Base-by-base conservation (phyloP, 2,113 vertebrate genomes). In the Percopsis transmontana region DNA sequence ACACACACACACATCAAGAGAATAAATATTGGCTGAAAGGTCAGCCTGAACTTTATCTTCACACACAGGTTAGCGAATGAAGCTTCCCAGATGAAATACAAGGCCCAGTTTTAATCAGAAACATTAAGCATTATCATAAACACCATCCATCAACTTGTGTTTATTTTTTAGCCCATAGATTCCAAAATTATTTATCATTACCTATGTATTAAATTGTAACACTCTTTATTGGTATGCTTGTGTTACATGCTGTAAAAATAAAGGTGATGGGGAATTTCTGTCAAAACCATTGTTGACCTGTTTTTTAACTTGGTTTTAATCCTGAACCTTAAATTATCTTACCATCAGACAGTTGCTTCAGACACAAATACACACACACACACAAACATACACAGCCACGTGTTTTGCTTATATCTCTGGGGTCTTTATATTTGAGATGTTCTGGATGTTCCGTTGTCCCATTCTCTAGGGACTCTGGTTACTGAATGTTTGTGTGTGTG, bases 1-100 rank as follows among this genome's bases (percentile, higher is more conserved):
- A 76, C 73, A 78, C 74, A 84, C 81, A 78, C 82, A 83, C 82
- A 86, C 85, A 86, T 89, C 88, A 90, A 87, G 85, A 88, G 88
- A 85, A 88, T 85, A 86, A 88, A 90, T 86, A 87, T 83, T 80
- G 72, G 62, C 74, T 72, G 81, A 91, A 89, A 92, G 87, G 89
- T 90, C 89, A 85, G 82, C 70, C 62, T 92, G 81, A 87, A 60
- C 70, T 91, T 91, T 91, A 91, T 90, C 90, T 91, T 89, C 80
- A 86, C 83, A 88, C 87, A 87, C 70, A 89, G 81, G 78, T 83
- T 82, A 63, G 73, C 85, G 88, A 84, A 84, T 82, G 83, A 50
- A 78, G 83, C 85, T 73, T 60, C 65, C 66, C 75, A 82, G 80
- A 89, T 91, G 85, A 90, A 81, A 89, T 13, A 78, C 82, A 58